Evolutionary conservation across 1,140 invertebrate genomes (phyloP).

Genomic region (Tachypleus tridentatus): DNA sequence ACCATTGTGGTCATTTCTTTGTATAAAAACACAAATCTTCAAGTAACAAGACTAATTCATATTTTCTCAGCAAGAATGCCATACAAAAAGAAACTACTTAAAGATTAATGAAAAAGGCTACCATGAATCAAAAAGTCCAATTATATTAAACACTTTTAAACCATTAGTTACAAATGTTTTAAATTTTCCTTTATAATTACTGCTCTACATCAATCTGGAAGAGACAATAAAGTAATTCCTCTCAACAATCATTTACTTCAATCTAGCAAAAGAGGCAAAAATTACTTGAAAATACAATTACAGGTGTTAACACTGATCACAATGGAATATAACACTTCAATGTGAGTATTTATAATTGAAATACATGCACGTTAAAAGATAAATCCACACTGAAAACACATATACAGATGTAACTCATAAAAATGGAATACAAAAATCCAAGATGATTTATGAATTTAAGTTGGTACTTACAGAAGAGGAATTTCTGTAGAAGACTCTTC

Average conservation of each 20-base stretch:
- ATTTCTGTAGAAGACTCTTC: conserved; percentile 63
- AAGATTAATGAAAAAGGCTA: too few relatives aligned
- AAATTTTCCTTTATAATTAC: background rate
- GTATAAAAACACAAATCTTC: too few relatives aligned
- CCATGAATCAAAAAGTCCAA: too few relatives aligned
- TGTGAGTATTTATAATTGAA: background rate
- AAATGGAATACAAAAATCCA: background rate
- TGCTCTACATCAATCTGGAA: background rate
- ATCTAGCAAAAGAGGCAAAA: background rate
- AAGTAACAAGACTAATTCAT: too few relatives aligned
- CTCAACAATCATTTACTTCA: conserved; percentile 1
- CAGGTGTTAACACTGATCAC: conserved; percentile 18
- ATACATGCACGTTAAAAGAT: conserved; percentile 3
- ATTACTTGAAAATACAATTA: conserved; percentile 11
- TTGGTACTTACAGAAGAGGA: conserved; percentile 60
- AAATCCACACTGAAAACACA: background rate
- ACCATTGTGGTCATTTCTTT: too few relatives aligned
- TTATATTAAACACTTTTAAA: too few relatives aligned
- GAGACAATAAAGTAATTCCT: background rate
- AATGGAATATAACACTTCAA: conserved; percentile 5
- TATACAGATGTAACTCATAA: conserved; percentile 1
- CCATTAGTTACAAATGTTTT: too few relatives aligned
- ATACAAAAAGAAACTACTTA: too few relatives aligned
- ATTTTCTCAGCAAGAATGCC: too few relatives aligned
- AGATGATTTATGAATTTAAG: too few relatives aligned